Conservation (phyloP, 2,888 invertebrate genomes). For the Conistra vaccinii region DNA sequence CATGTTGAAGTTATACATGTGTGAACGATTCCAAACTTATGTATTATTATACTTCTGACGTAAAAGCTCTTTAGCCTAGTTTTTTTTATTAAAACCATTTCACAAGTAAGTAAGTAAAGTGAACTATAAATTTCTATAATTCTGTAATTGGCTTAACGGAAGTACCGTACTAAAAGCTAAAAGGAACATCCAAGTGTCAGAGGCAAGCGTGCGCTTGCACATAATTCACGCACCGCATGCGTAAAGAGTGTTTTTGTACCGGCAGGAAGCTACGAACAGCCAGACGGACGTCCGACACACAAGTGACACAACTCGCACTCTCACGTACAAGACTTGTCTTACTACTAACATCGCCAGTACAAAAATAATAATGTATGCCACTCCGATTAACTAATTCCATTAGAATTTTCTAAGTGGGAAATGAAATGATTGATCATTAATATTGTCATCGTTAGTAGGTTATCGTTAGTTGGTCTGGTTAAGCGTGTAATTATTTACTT, state of each 20-base stretch:
- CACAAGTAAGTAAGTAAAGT: neutral
- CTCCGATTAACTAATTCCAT: constrained; percentile 12
- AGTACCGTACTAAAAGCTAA: constrained; percentile 21
- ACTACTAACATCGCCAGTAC: constrained; percentile 34
- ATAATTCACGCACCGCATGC: constrained; percentile 71
- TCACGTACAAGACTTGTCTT: constrained; percentile 43
- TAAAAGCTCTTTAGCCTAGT: neutral
- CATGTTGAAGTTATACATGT: no score
- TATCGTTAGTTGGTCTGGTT: neutral
- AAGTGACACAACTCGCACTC: constrained; percentile 54
- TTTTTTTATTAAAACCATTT: neutral
- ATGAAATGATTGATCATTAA: constrained; percentile 18
- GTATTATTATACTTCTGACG: neutral
- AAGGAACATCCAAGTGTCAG: constrained; percentile 47
- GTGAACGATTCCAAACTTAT: no score
- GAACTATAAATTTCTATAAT: neutral
- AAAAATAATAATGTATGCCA: constrained; percentile 33
- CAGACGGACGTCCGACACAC: constrained; percentile 72
- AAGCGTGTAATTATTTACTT: neutral
- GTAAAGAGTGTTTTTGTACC: constrained; percentile 73
- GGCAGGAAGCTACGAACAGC: constrained; percentile 73
- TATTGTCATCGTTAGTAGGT: neutral
- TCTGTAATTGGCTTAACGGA: neutral
- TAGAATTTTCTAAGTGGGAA: constrained; percentile 21
- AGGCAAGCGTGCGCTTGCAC: constrained; percentile 59